Evolutionary conservation across 2,888 invertebrate species (phyloP).

Genomic region (Congeria kusceri): DNA sequence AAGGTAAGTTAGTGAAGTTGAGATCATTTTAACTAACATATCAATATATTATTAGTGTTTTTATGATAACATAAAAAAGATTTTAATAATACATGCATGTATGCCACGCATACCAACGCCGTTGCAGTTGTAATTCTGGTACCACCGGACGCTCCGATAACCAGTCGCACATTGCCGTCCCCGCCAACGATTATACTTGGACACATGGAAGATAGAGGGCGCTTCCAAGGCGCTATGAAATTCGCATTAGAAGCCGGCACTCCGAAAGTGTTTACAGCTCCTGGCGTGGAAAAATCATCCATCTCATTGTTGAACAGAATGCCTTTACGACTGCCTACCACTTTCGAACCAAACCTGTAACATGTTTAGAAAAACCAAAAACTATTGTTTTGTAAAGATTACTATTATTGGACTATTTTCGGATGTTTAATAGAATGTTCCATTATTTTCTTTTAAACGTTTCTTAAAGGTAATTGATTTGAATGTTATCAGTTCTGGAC

Average conservation of each 20-base stretch:
- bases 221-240: slow-evolving; percentile 92
- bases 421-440: no score
- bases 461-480: no score
- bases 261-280: slow-evolving; percentile 80
- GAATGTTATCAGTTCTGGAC: no score
- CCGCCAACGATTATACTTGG: slow-evolving; percentile 92
- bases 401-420: no score
- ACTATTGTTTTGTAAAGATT: not conserved
- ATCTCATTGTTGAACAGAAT: slow-evolving; percentile 95
- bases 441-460: no score
- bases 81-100: not conserved
- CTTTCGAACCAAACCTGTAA: slow-evolving; percentile 92
- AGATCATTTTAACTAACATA: no score
- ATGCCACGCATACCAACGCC: slow-evolving; percentile 76
- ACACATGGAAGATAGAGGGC: slow-evolving; percentile 95
- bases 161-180: slow-evolving; percentile 88
- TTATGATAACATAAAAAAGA: no score
- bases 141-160: slow-evolving; percentile 95
- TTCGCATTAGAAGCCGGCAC: slow-evolving; percentile 91
- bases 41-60: no score
- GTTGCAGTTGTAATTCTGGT: slow-evolving; percentile 94
- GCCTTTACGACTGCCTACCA: slow-evolving; percentile 87
- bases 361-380: slow-evolving; percentile 63
- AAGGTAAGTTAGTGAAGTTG: no score
- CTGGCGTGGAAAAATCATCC: slow-evolving; percentile 94